Evolutionary conservation across 2,888 invertebrate species (phyloP), one percentile per base, ranked within the genome.

Genomic region (Heliothis peltigera): DNA sequence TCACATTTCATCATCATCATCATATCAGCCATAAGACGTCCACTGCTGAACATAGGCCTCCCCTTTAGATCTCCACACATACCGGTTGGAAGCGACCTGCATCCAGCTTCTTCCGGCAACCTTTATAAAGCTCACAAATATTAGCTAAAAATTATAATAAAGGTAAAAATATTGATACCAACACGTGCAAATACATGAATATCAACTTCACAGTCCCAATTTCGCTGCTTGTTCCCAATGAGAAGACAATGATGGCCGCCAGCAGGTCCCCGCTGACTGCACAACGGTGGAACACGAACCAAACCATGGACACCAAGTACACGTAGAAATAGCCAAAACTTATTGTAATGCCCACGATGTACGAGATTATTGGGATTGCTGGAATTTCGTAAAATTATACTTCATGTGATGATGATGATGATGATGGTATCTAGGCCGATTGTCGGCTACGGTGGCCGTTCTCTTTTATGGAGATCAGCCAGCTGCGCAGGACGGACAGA

Each of bases 271-370:
- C 84, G 0, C 85, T 88, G 57, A 85, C 73, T 0, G 51, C 68
- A 18, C 82, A 83, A 0, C 83, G 81, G 43, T 81, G 66, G 63
- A 87, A 87, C 4, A 91, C 86, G 67, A 89, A 91, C 91, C 91
- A 92, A 0, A 77, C 1, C 82, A 87, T 83, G 0, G 91, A 92
- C 17, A 89, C 52, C 5, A 87, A 60, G 67, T 89, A 91, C 10
- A 86, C 86, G 83, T 89, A 91, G 77, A 86, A 81, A 59, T 89
- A 91, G 4, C 76, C 61, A 0, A 60, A 8, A 0, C 74, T 48
- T 2, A 79, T 64, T 2, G 73, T 32, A 2, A 71, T 15, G 0
- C 82, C 81, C 2, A 85, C 1, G 2, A 89, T 19, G 78, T 89
- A 88, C 44, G 77, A 83, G 4, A 80, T 15, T 1, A 75, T 17